Evolutionary conservation across 1,140 invertebrate species (phyloP).

Genomic region (Dufourea novaeangliae): DNA sequence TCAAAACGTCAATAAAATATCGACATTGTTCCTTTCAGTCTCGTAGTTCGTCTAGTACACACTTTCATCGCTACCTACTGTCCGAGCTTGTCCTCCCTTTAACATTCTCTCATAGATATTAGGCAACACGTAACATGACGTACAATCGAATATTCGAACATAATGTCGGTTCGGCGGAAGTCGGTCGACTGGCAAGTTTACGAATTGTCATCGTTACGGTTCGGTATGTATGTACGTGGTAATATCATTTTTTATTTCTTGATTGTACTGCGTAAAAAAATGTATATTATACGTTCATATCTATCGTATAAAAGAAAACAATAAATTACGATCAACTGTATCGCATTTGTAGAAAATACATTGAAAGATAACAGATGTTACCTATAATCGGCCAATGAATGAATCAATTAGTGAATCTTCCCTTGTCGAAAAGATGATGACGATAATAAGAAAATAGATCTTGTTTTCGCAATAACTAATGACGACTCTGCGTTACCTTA

Average conservation of each 20-base stretch:
- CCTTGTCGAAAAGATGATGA: background rate
- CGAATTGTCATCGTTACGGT: constrained; percentile 18
- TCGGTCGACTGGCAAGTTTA: constrained; percentile 8
- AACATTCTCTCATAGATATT: background rate
- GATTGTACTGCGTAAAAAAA: constrained; percentile 2
- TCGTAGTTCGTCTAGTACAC: background rate
- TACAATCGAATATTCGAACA: background rate
- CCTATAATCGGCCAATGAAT: background rate
- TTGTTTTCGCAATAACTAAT: background rate
- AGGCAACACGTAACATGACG: constrained; percentile 28
- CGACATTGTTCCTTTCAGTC: constrained; percentile 11
- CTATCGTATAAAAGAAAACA: background rate
- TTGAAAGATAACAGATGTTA: background rate
- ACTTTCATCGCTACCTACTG: background rate
- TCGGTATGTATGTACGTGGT: background rate
- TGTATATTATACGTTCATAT: background rate
- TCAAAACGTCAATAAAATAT: constrained; percentile 31
- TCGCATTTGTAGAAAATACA: constrained; percentile 16
- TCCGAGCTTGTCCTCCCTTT: background rate
- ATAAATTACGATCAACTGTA: constrained; percentile 1
- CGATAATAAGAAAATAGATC: constrained; percentile 34
- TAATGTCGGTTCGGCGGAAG: background rate
- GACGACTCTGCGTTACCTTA: background rate
- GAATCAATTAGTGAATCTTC: background rate
- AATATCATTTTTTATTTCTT: background rate